Evolutionary conservation across 2,797 vertebrate species (phyloP), one percentile per base, ranked within the genome.

Genomic region (Crenuchus spilurus): DNA sequence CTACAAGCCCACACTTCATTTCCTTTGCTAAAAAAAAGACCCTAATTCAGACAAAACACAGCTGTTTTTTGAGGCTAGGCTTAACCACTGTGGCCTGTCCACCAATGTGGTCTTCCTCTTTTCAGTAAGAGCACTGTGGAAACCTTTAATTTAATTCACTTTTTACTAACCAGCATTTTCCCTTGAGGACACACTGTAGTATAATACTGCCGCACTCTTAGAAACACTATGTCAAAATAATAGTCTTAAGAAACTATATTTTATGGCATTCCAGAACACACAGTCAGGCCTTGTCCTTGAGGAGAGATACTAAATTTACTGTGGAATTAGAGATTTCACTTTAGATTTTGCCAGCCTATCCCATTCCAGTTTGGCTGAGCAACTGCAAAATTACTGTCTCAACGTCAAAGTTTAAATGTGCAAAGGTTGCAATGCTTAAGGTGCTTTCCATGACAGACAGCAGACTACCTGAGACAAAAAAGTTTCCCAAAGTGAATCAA

Each of bases 61-160:
- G 51, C 24, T 54, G 49, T 54, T 70, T 75, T 77, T 54, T 91
- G 80, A 81, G 81, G 76, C 35, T 33, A 62, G 83, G 87, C 84
- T 89, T 85, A 79, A 88, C 83, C 71, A 82, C 81, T 61, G 72
- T 77, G 89, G 87, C 87, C 86, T 80, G 84, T 72, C 68, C 57
- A 83, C 54, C 70, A 83, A 87, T 88, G 84, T 83, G 88, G 87
- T 91, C 88, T 85, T 79, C 73, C 85, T 78, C 79, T 80, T 54
- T 72, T 86, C 83, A 75, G 64, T 35, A 9, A 74, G 76, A 74
- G 75, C 60, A 82, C 81, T 55, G 79, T 39, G 72, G 70, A 72
- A 85, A 81, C 85, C 79, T 88, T 84, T 85, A 70, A 85, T 88
- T 87, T 84, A 80, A 81, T 72, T 52, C 52, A 39, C 54, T 74